Evolutionary conservation across 2,113 vertebrate species (phyloP), one percentile per base, ranked within the genome.

Genomic region (Callopanchax toddi): DNA sequence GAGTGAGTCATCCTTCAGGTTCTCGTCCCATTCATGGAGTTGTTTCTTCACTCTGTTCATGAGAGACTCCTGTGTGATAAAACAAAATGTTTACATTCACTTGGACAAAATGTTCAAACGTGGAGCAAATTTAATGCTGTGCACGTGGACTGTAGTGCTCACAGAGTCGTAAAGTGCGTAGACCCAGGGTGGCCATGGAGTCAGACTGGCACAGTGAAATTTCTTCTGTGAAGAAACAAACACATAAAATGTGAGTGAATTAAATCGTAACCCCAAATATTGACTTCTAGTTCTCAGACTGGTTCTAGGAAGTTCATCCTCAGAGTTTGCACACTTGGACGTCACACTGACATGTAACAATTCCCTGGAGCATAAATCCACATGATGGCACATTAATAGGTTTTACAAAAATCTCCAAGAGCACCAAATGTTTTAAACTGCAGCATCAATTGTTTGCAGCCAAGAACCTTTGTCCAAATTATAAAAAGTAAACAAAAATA

Each of bases 41-140:
- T 98, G 97, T 74, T 91, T 93, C 90, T 97, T 99, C 78, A 99
- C 95, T 91, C 96, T 93, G 80, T 93, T 95, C 97, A 99, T 99
- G 71, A 99, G 92, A 21, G 94, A 96, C 89, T 99, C 97, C 97
- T 99, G 90, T 3, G 10, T 61, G 61, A 73, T 78, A 76, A n/a
- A 90, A 32, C 17, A 34, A 50, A 60, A 48, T 49, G 58, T 71
- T 74, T 67, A 76, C 58, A 73, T 71, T 71, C 11, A 46, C 23
- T 20, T 10, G 8, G 5, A 17, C 4, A 25, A 25, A 6, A 23
- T 69, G 66, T 71, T 67, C 60, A 55, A 25, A 13, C 4, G 16
- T 12, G 11, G 17, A 53, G 10, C 22, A 63, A 67, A 26, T 39
- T 26, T 54, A 1, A 44, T 8, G 11, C 2, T 26, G 8, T 1